Conservation (phyloP, 2,113 vertebrate species). For the Laticauda laticaudata region DNA sequence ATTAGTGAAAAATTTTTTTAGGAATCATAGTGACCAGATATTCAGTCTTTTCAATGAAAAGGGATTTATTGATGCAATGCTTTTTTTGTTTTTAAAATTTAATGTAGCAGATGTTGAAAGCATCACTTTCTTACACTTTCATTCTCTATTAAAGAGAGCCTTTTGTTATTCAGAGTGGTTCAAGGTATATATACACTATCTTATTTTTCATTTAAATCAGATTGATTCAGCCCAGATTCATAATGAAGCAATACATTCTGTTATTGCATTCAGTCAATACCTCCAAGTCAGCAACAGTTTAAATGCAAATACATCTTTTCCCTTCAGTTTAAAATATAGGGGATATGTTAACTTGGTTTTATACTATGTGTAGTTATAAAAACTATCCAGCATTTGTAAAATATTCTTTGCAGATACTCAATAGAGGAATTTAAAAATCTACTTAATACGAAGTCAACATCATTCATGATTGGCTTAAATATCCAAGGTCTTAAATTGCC, state of each 20-base stretch:
- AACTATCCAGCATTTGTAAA: conserved; percentile 28
- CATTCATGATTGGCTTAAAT: background rate
- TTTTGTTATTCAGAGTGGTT: conserved; percentile 38
- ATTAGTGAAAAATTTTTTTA: no score
- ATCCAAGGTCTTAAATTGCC: background rate
- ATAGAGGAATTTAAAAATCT: background rate
- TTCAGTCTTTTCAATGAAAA: conserved; percentile 13
- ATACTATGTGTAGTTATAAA: conserved; percentile 31
- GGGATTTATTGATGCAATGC: conserved; percentile 17
- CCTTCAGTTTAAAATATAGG: conserved; percentile 33
- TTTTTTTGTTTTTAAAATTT: background rate
- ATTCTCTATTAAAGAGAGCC: conserved; percentile 20
- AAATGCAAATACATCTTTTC: conserved; percentile 19
- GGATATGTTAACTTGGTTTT: conserved; percentile 38
- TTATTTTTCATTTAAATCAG: conserved; percentile 54
- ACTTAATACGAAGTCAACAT: background rate
- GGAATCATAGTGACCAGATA: background rate
- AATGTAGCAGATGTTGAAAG: conserved; percentile 7
- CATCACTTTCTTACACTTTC: background rate
- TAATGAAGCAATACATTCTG: conserved; percentile 53
- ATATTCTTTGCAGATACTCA: conserved; percentile 13
- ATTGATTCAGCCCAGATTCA: conserved; percentile 46
- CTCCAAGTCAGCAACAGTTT: conserved; percentile 42
- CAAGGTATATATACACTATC: conserved; percentile 47
- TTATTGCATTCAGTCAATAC: conserved; percentile 59